These are phyloP conservation scores for Babylonia areolata DNA, from an alignment of 1,140 invertebrate genomes.

Conservation along the genomic window DNA sequence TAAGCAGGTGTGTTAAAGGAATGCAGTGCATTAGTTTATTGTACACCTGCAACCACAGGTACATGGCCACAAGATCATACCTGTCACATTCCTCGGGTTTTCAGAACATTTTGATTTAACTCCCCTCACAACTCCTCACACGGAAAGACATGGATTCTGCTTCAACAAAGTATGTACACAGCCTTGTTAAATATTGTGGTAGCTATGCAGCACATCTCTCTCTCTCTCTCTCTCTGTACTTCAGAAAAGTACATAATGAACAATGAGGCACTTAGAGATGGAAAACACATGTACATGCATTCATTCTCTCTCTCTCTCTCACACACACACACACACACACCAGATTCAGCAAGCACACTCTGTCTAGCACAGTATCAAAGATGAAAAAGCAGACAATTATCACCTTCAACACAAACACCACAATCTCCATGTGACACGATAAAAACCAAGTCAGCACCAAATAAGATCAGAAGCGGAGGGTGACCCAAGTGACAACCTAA, in stretches of 20 bases:
- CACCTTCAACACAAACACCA: too few relatives aligned
- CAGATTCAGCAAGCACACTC: neutral
- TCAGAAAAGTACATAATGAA: neutral
- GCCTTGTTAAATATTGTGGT: neutral
- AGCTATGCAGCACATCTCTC: neutral
- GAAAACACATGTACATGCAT: too few relatives aligned
- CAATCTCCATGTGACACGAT: too few relatives aligned
- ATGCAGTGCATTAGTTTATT: neutral
- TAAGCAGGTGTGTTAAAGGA: too few relatives aligned
- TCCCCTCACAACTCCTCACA: neutral
- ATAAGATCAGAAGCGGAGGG: too few relatives aligned
- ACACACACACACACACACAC: slow-evolving; percentile 3
- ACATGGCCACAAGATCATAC: neutral
- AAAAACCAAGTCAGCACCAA: too few relatives aligned
- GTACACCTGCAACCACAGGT: neutral
- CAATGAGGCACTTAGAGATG: neutral
- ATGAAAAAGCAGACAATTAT: too few relatives aligned
- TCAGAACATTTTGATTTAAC: neutral
- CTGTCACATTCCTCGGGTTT: neutral
- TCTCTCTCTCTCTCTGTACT: neutral
- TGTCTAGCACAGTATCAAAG: too few relatives aligned
- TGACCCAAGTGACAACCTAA: too few relatives aligned
- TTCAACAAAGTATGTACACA: neutral
- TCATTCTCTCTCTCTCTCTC: neutral
- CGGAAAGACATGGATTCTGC: neutral